These are phyloP conservation scores for Picus viridis DNA, from an alignment of 2,797 vertebrate species.

Conservation along the genomic window DNA sequence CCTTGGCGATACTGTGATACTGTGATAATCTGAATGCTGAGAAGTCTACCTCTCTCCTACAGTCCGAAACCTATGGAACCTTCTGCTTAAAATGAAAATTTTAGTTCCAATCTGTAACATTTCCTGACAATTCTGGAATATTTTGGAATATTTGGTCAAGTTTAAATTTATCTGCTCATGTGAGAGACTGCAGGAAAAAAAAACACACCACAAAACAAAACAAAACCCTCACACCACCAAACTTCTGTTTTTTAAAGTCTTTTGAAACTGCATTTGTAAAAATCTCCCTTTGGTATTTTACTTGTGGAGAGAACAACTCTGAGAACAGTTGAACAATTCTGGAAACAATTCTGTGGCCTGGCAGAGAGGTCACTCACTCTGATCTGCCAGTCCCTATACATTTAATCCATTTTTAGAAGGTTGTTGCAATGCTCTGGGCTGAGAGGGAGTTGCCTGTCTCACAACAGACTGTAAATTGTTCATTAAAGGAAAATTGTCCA, in stretches of 20 bases:
- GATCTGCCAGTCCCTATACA: background rate
- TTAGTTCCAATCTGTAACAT: no score
- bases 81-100: no score
- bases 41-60: no score
- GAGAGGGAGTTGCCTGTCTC: background rate
- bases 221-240: no score
- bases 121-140: background rate
- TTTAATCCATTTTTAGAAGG: background rate
- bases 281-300: background rate
- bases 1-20: no score
- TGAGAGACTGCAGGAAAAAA: background rate
- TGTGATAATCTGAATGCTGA: no score
- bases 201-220: no score
- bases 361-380: background rate
- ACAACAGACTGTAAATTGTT: background rate
- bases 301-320: background rate
- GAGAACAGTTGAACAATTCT: background rate
- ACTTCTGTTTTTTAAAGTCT: background rate
- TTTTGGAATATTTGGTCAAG: background rate
- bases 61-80: no score
- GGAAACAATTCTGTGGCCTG: background rate
- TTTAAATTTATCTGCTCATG: background rate
- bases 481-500: background rate
- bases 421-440: background rate
- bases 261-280: background rate